A percentile compares a stretch with the other conserved stretches of the same genome.
Conservation (phyloP, 1,140 invertebrate species). For the Drosophila takahashii region DNA sequence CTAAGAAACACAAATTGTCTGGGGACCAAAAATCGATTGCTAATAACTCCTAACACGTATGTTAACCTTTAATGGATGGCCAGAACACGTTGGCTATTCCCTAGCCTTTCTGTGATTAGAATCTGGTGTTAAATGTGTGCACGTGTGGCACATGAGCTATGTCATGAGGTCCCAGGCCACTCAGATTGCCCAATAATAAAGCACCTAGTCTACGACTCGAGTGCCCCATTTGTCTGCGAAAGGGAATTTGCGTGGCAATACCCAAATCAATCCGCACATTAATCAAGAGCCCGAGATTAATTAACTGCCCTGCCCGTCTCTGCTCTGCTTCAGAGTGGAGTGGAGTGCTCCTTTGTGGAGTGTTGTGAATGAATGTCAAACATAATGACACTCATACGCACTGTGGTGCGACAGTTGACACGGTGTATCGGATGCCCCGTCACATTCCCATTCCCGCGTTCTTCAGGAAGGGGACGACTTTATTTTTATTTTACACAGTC, state of each 20-base stretch:
- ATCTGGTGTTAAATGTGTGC: conserved; percentile 20
- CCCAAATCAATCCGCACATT: conserved; percentile 71
- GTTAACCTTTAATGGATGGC: conserved; percentile 37
- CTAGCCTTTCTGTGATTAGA: conserved; percentile 11
- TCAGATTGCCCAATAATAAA: conserved; percentile 32
- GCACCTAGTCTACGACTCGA: conserved; percentile 6
- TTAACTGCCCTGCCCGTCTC: conserved; percentile 46
- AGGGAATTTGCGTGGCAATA: conserved; percentile 38
- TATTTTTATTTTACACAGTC: not conserved
- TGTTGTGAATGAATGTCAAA: conserved; percentile 75
- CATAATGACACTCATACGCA: conserved; percentile 78
- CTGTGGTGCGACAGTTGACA: conserved; percentile 64
- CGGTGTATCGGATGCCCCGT: conserved; percentile 24
- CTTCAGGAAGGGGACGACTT: not conserved
- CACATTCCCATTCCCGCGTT: conserved; percentile 18
- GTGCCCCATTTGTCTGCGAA: conserved; percentile 41
- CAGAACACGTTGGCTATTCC: conserved; percentile 3
- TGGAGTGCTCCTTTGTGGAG: conserved; percentile 30
- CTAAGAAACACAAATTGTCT: not conserved
- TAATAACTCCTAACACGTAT: not conserved
- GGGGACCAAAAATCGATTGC: conserved; percentile 7
- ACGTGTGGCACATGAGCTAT: conserved; percentile 8
- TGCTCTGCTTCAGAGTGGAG: conserved; percentile 11
- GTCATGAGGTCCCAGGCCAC: conserved; percentile 2
- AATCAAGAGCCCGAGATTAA: conserved; percentile 73